These are phyloP conservation scores for Leucopsar rothschildi DNA, from an alignment of 2,113 vertebrate genomes.

Conservation along the genomic window DNA sequence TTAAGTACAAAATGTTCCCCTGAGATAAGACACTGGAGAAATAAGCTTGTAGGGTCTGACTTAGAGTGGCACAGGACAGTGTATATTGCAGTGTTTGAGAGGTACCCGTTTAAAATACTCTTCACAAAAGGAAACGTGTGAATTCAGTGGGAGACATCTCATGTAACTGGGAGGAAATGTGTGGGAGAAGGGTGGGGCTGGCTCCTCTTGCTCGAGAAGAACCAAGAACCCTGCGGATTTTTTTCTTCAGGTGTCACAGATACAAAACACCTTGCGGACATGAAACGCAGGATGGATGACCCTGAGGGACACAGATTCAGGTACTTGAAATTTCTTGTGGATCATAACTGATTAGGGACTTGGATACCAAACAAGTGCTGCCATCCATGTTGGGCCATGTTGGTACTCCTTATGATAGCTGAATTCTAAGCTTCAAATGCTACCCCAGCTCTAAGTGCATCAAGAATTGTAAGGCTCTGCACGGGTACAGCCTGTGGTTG, in stretches of 20 bases:
- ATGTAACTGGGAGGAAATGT: neutral
- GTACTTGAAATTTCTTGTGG: neutral
- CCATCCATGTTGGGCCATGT: neutral
- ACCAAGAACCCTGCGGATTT: neutral
- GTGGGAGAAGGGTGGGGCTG: neutral
- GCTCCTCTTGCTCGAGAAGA: neutral
- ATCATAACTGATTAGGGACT: neutral
- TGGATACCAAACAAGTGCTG: accelerated
- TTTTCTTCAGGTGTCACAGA: neutral
- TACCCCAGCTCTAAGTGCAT: neutral
- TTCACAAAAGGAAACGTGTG: neutral
- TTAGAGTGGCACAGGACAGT: neutral
- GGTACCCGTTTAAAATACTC: neutral
- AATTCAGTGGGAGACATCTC: neutral
- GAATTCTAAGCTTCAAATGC: neutral
- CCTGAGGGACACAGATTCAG: neutral
- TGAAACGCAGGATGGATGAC: accelerated
- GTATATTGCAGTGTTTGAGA: neutral
- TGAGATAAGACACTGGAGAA: neutral
- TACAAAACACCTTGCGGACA: neutral
- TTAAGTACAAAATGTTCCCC: neutral
- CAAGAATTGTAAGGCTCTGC: neutral
- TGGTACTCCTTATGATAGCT: neutral
- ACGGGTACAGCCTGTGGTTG: neutral
- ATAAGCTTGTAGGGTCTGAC: accelerated